Evolutionary conservation across 2,888 invertebrate species (phyloP), one percentile per base, ranked within the genome.

Genomic region (Hofmannophila pseudospretella): DNA sequence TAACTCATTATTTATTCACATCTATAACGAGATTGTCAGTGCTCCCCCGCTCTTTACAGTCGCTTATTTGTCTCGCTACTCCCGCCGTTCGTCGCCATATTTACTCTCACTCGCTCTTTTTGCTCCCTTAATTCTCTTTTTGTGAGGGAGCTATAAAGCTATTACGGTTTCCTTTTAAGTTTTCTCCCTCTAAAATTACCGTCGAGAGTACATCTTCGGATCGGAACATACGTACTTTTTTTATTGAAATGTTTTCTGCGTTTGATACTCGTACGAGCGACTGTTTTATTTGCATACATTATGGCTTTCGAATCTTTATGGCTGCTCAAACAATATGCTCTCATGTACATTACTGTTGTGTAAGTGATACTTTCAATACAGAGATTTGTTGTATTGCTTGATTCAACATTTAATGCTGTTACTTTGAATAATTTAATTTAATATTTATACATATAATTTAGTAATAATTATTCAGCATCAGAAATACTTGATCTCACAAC

Each of bases 1-100:
- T 73, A 65, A 72, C 76, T 80, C 77, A 82, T 84, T 84, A 81
- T 82, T 85, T 82, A 85, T 85, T 85, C 80, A 85, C 80, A 73
- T 80, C 74, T 76, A 73, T 81, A 81, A 81, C 80, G 78, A 80
- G 77, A 81, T 84, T 81, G 78, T 77, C 78, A 74, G 80, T 70
- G 70, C 70, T 71, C 72, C 74, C 60, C 49, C 47, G 54, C 58
- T 45, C 54, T 54, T 61, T 58, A 54, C 53, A 51, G 44, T 56
- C 51, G 54, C 59, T 57, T 60, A 59, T 63, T 61, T 59, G 58
- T 62, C 56, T 58, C 51, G 55, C 48, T 67, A 63, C 66, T 63
- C 58, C 56, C 60, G 53, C 49, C 57, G 51, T 58, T 59, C 58
- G 49, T 52, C 58, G 63, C 63, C 71, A 68, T 69, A 70, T 77